These are phyloP conservation scores for Anorthoa munda DNA, from an alignment of 2,888 invertebrate species.

Conservation along the genomic window DNA sequence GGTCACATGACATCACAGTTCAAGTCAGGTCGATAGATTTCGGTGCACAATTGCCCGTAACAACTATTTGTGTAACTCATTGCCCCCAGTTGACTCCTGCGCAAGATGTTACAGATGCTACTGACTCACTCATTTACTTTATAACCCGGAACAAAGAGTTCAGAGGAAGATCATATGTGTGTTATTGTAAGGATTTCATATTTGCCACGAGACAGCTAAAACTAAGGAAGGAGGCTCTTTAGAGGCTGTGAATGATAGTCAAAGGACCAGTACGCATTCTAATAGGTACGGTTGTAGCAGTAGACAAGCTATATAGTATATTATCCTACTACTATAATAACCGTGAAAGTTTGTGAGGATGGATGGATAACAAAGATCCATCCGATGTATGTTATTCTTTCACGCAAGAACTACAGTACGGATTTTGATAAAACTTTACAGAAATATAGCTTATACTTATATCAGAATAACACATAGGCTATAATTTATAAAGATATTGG, in stretches of 20 bases:
- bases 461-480: no score
- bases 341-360: no score
- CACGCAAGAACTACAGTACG: no score
- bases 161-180: not conserved
- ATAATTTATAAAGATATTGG: no score
- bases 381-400: no score
- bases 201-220: not conserved
- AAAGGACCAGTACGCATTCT: not conserved
- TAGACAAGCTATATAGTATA: not conserved
- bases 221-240: not conserved
- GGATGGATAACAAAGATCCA: no score
- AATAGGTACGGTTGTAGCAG: not conserved
- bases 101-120: constrained; percentile 21
- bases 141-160: constrained; percentile 20
- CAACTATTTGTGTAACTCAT: constrained; percentile 34
- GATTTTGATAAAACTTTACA: no score
- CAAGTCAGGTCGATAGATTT: constrained; percentile 32
- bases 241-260: not conserved
- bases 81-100: constrained; percentile 53
- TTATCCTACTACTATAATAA: no score
- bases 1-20: constrained; percentile 30
- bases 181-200: not conserved
- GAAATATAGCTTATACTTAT: no score
- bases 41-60: constrained; percentile 43
- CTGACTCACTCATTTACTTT: constrained; percentile 33